Base-by-base conservation (phyloP, 2,113 vertebrate species). In the Pituophis catenifer region DNA sequence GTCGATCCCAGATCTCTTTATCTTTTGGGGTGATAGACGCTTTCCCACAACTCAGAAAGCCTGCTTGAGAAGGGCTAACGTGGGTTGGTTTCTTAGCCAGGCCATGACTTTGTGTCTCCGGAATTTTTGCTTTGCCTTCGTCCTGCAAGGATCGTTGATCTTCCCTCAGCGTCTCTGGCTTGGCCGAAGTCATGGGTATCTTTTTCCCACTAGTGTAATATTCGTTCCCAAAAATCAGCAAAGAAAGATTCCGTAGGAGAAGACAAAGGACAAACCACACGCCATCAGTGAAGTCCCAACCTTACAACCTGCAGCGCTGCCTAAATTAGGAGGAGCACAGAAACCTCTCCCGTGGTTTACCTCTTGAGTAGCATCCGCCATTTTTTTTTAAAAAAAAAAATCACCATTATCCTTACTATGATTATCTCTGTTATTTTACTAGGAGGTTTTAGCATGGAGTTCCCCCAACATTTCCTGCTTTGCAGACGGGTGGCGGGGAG, bases 1-100 rank as follows among this genome's bases (percentile, higher is more conserved):
- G 95, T 90, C 98, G 98, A 96, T 99, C 97, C 99, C 99, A 99
- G 1, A 98, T 99, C 96, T 98, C 97, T 97, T 99, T 89, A 96
- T 99, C 99, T n/a, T 98, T 98, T 96, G 98, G 98, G 92, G 98
- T 99, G 95, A 99, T 98, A 94, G 97, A 95, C 1, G 97, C 94
- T 89, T 97, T 97, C 90, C 97, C 95, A 96, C 98, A 98, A 95
- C 93, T 95, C 0, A 86, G 91, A 81, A 97, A 97, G 17, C 98
- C 98, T n/a, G 90, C 98, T 3, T 96, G 98, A 94, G 94, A 92
- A 15, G 96, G 92, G 57, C 95, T 94, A 91, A 93, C 96, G 92
- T 97, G 98, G 93, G 97, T 97, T 95, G 98, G 98, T 95, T 91
- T 94, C 86, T 96, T 98, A 15, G 97, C 98, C 97, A 99, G 97